phyloP scores from a whole-genome alignment of 2,113 vertebrate species.

The Oncorhynchus nerka region DNA sequence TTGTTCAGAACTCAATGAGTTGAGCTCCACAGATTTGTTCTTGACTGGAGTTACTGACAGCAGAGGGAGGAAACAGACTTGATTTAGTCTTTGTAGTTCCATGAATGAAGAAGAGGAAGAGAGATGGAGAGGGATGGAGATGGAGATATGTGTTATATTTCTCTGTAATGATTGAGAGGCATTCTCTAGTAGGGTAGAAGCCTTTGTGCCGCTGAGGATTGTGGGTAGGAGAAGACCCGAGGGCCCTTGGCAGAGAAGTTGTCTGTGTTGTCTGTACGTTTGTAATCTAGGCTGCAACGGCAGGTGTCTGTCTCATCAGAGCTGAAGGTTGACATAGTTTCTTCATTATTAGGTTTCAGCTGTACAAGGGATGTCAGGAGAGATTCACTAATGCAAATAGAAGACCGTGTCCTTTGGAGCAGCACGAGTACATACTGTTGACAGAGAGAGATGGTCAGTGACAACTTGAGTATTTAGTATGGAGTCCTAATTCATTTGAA shows the following conservation, averaged over 20 bases:
- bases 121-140: neutral
- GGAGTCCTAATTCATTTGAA: neutral
- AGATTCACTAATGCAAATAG: constrained; percentile 16
- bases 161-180: constrained; percentile 1
- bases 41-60: constrained; percentile 7
- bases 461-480: neutral
- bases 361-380: no score
- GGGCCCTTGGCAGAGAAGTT: constrained; percentile 42
- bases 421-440: neutral
- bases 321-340: no score
- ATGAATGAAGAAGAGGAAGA: constrained; percentile 15
- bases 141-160: neutral
- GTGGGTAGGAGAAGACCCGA: constrained; percentile 22
- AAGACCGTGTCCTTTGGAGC: constrained; percentile 15
- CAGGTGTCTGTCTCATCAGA: constrained; percentile 29
- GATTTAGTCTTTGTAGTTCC: constrained; percentile 7
- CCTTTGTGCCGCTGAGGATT: constrained; percentile 5
- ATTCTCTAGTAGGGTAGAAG: no score
- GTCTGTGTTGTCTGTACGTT: constrained; percentile 42
- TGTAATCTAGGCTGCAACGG: constrained; percentile 21
- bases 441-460: neutral
- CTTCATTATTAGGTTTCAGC: no score
- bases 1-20: constrained; percentile 6
- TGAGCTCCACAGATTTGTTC: neutral
- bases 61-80: constrained; percentile 6